Base-by-base conservation (phyloP, 2,113 vertebrate species). In the Siniperca chuatsi region DNA sequence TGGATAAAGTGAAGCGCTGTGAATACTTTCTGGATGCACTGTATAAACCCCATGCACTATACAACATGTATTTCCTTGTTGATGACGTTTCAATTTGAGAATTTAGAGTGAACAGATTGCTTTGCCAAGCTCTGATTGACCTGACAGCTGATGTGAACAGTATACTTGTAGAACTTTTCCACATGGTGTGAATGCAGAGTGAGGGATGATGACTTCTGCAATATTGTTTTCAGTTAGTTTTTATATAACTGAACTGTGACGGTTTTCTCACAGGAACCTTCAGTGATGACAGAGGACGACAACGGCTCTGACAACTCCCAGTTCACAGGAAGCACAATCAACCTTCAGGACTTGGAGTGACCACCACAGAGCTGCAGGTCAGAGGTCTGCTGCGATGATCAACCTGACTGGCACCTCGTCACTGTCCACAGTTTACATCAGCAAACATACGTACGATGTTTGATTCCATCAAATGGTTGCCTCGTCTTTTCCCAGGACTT, bases 261-360 rank as follows among this genome's bases (percentile, higher is more conserved):
- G 35, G 42, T 82, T 50, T 73, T 11, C 23, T 18, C 46, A 23
- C 93, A 99, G 98, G 98, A 99, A 11, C 96, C 97, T 15, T 96
- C 96, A 20, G 97, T 95, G 64, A 96, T 97, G 76, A 85, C 96
- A 0, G 97, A 97, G 84, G 97, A 97, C 1, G 96, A 97, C 89
- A 95, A 96, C 54, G 95, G 96, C 60, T 96, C 96, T 0, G 96
- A 97, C 90, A 96, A 96, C 83, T 96, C 96, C 3, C 97, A 97
- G 93, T 97, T 97, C 92, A 97, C 97, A 72, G 97, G 98, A 94
- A 99, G 98, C 94, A 98, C 98, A 88, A 97, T 99, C 94, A 99
- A 98, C 86, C 94, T 98, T 6, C 97, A 96, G 95, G 98, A 99
- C 91, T 92, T 99, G 90, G 98, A 98, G 93, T 99, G 95, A 97